Percentiles rank a stretch among this genome's conserved stretches.
phyloP scores from a whole-genome alignment of 2,113 vertebrate genomes.

The Crocuta crocuta region DNA sequence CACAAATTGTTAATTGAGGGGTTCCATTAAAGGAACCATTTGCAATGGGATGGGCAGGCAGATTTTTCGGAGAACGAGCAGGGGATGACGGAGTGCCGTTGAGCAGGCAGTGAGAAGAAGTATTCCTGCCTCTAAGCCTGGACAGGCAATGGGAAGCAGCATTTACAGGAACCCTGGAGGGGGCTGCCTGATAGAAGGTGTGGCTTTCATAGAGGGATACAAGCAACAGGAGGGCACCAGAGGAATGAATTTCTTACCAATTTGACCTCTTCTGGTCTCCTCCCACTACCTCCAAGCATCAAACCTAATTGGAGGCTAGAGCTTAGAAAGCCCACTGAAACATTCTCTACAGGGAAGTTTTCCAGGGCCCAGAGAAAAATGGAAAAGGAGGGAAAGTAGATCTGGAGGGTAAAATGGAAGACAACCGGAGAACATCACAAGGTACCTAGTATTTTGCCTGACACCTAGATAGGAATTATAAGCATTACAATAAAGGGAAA shows the following conservation, averaged over 20 bases:
- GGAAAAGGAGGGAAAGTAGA: not conserved
- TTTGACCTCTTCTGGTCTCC: not conserved
- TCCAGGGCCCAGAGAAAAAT: not conserved
- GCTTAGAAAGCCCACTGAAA: not conserved
- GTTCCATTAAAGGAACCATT: not conserved
- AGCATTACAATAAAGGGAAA: not conserved
- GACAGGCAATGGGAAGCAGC: not conserved
- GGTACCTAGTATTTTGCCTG: not conserved
- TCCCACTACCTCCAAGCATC: not conserved
- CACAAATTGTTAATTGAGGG: not conserved
- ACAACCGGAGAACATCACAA: not conserved
- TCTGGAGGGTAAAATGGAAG: not conserved
- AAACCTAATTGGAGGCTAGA: not conserved
- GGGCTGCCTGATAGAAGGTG: not conserved
- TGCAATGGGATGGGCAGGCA: not conserved
- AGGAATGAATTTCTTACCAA: not conserved
- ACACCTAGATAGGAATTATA: not conserved
- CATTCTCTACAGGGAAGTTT: too few relatives aligned
- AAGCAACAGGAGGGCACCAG: not conserved
- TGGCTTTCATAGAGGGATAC: not conserved
- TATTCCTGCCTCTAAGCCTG: not conserved
- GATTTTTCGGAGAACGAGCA: not conserved
- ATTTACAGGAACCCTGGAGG: not conserved
- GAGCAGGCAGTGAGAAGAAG: not conserved
- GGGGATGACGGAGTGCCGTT: accelerated